Evolutionary conservation across 2,888 invertebrate genomes (phyloP), one percentile per base, ranked within the genome.

Genomic region (Crocallis elinguaria): DNA sequence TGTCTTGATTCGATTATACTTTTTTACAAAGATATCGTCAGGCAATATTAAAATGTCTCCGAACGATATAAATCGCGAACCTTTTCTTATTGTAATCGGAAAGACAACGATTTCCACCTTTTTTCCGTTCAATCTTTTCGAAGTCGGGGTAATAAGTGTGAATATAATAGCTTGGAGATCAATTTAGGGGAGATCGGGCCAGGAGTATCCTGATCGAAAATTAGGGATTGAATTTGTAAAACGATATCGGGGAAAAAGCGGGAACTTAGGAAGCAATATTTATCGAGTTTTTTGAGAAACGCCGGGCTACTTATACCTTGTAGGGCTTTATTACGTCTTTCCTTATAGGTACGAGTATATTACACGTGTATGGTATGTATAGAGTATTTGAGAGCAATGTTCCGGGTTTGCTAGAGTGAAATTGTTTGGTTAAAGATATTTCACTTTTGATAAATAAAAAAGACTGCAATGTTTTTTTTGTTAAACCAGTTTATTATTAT

Each of bases 1-100:
- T 63, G 62, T 60, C 57, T 37, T 53, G 74, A 80, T 76, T 78
- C 75, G 66, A 75, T 78, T 76, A 67, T 82, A 79, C 75, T 74
- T 64, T 66, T 71, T 66, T 64, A 62, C 63, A 52, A 68, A 67
- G 70, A 53, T 54, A 54, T 54, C 37, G 46, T 74, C 66, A 62
- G 60, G 57, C 57, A 60, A 69, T 73, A 76, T 74, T 71, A 77
- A 73, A 73, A 66, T 71, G 69, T 74, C 71, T 73, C 71, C 64
- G 64, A 49, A 55, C 49, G 55, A 63, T 61, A 72, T 77, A 79
- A 76, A 76, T 77, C 69, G 67, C 59, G 52, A 56, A 60, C 60
- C 66, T 67, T 73, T 73, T 69, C 45, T 67, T 61, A 60, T 55
- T 70, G 66, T 71, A 64, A 71, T 69, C 68, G 38, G 52, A 50